A percentile compares a stretch with the other conserved stretches of the same genome.
Conservation (phyloP, 2,113 vertebrate genomes). For the Salvator merianae region DNA sequence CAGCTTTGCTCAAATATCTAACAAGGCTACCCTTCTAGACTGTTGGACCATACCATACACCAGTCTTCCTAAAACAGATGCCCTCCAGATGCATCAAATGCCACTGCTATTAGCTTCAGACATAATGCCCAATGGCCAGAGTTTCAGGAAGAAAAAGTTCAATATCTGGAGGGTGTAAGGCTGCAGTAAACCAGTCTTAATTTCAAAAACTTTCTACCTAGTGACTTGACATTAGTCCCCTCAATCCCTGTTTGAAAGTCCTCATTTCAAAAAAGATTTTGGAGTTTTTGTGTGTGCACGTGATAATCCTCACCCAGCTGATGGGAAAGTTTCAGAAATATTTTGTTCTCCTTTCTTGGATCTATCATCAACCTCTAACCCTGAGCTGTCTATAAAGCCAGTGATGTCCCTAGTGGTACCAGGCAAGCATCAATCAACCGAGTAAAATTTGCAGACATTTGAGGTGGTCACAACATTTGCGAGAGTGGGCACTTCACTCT, state of each 20-base stretch:
- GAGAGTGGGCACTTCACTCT: neutral
- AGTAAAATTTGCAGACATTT: neutral
- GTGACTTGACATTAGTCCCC: neutral
- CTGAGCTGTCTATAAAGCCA: neutral
- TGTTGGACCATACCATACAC: neutral
- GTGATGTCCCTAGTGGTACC: neutral
- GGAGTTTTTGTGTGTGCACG: too few relatives aligned
- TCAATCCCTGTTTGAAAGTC: too few relatives aligned
- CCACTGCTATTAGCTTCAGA: too few relatives aligned
- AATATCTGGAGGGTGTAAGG: too few relatives aligned
- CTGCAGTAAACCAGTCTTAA: too few relatives aligned
- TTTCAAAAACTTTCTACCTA: neutral
- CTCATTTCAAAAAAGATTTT: too few relatives aligned
- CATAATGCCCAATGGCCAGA: too few relatives aligned
- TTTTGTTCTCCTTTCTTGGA: neutral
- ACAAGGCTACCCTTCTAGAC: neutral
- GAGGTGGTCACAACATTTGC: rapidly evolving
- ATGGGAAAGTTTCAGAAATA: neutral
- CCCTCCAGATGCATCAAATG: too few relatives aligned
- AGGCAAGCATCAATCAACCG: neutral
- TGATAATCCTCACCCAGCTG: neutral
- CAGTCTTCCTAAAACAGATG: neutral
- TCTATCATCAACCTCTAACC: neutral
- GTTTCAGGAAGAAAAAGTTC: too few relatives aligned
- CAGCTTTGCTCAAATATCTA: neutral